These are phyloP conservation scores for Heliconius hortense DNA, from an alignment of 2,888 invertebrate genomes.

Conservation along the genomic window DNA sequence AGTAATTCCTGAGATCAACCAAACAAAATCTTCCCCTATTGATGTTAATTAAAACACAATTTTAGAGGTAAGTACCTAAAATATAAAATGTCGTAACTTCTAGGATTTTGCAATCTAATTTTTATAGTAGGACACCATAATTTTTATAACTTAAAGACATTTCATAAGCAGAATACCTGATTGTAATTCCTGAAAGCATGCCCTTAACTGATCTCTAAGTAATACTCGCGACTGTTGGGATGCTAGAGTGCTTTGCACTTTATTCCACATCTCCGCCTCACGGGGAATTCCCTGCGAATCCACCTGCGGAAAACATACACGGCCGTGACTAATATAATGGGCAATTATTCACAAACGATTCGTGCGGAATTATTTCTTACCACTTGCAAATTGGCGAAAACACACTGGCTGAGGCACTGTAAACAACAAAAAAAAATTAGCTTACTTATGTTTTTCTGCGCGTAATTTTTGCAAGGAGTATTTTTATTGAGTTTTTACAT, in stretches of 20 bases:
- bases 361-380: conserved; percentile 55
- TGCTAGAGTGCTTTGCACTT: conserved; percentile 64
- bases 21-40: no score
- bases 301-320: conserved; percentile 55
- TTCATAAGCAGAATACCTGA: conserved; percentile 55
- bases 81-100: no score
- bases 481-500: neutral
- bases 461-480: neutral
- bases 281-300: conserved; percentile 73
- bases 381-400: conserved; percentile 77
- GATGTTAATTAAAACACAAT: no score
- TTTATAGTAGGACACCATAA: neutral
- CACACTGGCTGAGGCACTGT: conserved; percentile 78
- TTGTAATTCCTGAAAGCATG: conserved; percentile 73
- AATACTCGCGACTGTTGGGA: conserved; percentile 70
- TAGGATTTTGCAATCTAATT: no score
- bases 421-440: conserved; percentile 47
- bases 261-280: conserved; percentile 70
- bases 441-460: neutral
- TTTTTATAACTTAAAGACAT: neutral
- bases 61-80: no score
- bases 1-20: no score
- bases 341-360: conserved; percentile 19
- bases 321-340: conserved; percentile 2
- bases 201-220: conserved; percentile 66